phyloP scores from a whole-genome alignment of 2,113 vertebrate genomes.

The Eclectus roratus region DNA sequence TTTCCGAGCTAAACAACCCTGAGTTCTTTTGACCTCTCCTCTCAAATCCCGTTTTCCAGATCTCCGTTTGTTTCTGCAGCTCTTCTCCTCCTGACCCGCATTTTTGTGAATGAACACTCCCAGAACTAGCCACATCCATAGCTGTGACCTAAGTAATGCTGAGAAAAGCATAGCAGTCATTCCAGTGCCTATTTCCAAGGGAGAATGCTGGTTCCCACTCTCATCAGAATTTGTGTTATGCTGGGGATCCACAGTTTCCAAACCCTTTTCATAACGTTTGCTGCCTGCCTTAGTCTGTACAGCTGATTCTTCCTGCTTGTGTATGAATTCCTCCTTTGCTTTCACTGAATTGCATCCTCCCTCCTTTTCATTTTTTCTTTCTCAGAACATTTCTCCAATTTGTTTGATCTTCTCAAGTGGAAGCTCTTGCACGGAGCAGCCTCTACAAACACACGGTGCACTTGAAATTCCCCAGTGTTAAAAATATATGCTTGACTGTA shows the following conservation, averaged over 20 bases:
- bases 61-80: not conserved
- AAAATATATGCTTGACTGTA: constrained; percentile 60
- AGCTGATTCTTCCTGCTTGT: not conserved
- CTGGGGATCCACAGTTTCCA: not conserved
- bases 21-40: not conserved
- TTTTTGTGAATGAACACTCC: not conserved
- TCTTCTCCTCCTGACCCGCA: not conserved
- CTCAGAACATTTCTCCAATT: constrained; percentile 40
- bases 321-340: constrained; percentile 11
- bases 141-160: not conserved
- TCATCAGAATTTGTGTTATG: not conserved
- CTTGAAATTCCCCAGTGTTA: constrained; percentile 55
- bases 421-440: constrained; percentile 46
- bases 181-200: not conserved
- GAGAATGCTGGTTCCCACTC: not conserved
- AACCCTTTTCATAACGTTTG: not conserved
- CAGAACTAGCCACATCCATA: not conserved
- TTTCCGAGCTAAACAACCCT: not conserved
- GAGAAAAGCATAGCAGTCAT: not conserved
- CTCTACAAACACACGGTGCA: constrained; percentile 27
- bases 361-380: not conserved
- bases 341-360: constrained; percentile 16
- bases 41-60: not conserved
- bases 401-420: constrained; percentile 62
- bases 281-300: not conserved